Evolutionary conservation across 92 coral and sea anemone species (phyloP).

Genomic region (Zoanthus sociatus): DNA sequence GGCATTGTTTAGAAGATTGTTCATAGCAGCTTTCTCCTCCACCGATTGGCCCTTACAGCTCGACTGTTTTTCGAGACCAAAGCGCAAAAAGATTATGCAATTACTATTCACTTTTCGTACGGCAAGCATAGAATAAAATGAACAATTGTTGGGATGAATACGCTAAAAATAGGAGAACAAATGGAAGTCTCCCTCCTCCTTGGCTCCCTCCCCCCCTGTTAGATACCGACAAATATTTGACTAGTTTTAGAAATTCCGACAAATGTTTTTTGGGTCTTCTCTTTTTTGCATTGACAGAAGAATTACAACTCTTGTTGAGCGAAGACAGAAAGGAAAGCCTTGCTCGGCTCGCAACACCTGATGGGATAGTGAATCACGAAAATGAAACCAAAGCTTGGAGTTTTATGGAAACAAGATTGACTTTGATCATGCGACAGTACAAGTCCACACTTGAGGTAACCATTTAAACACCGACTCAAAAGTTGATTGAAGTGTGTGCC

Average conservation of each 20-base stretch:
- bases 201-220: too few species aligned
- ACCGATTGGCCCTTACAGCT: constrained; percentile 48
- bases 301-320: constrained; percentile 60
- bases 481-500: too few species aligned
- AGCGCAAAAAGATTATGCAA: too few species aligned
- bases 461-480: background rate
- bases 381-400: constrained; percentile 86
- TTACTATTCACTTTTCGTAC: too few species aligned
- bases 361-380: constrained; percentile 63
- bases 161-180: too few species aligned
- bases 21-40: constrained; percentile 69
- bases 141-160: too few species aligned
- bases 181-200: too few species aligned
- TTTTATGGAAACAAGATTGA: constrained; percentile 82
- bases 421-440: constrained; percentile 86
- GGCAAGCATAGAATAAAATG: too few species aligned
- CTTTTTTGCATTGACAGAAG: constrained; percentile 48
- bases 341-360: constrained; percentile 67
- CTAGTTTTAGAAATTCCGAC: background rate
- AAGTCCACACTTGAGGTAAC: constrained; percentile 80
- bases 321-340: constrained; percentile 36
- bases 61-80: constrained; percentile 23
- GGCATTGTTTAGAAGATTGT: constrained; percentile 89
- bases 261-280: background rate
- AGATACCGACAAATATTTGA: too few species aligned